Evolutionary conservation across 1,140 invertebrate species (phyloP).

Genomic region (Cyclargus thomasi): DNA sequence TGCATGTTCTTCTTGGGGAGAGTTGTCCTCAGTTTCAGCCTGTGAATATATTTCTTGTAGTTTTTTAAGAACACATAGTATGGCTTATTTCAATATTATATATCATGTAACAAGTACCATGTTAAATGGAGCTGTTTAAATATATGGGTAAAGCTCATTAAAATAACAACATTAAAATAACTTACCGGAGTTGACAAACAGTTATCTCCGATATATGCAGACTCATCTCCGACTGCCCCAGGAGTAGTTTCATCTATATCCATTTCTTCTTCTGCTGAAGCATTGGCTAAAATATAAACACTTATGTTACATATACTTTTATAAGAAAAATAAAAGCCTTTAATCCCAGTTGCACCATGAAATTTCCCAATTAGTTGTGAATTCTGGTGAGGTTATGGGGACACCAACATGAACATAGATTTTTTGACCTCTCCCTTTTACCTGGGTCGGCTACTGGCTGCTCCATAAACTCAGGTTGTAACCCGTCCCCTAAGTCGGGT

Average conservation of each 20-base stretch:
- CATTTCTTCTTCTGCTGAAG: conserved; percentile 63
- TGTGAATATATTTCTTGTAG: conserved; percentile 23
- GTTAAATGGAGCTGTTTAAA: no score
- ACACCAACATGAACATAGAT: not conserved
- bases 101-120: not conserved
- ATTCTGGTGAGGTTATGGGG: not conserved
- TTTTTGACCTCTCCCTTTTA: conserved; percentile 26
- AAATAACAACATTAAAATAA: conserved; percentile 16
- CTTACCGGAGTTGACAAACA: conserved; percentile 71
- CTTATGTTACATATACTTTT: conserved; percentile 15
- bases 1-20: conserved; percentile 58
- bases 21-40: conserved; percentile 64
- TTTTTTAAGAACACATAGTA: not conserved
- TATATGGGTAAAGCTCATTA: no score
- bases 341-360: conserved; percentile 5
- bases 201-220: conserved; percentile 71
- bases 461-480: conserved; percentile 42
- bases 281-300: conserved; percentile 36
- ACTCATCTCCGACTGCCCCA: conserved; percentile 54
- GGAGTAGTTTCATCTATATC: conserved; percentile 65
- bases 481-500: conserved; percentile 37
- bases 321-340: conserved; percentile 9
- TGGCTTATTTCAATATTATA: no score
- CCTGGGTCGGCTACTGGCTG: conserved; percentile 47
- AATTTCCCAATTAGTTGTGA: not conserved